These are phyloP conservation scores for Philopotamus ludificatus DNA, from an alignment of 1,140 invertebrate genomes.

Conservation along the genomic window DNA sequence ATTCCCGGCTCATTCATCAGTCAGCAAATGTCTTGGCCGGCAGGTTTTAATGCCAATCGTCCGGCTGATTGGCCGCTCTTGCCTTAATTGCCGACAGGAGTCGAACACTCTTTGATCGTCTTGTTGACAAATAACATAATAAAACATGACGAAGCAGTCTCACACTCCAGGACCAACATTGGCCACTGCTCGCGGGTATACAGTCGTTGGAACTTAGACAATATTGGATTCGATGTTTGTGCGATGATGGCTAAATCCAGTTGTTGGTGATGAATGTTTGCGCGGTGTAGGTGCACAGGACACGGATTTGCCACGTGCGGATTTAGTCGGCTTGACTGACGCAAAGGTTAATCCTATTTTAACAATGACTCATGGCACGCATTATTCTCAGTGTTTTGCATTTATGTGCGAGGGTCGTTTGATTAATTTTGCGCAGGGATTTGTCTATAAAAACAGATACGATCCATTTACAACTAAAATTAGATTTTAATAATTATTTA, in stretches of 20 bases:
- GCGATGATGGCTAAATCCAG: no score
- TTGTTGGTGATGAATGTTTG: not conserved
- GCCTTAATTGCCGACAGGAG: not conserved
- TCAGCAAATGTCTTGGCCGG: not conserved
- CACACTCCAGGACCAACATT: no score
- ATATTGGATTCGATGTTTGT: no score
- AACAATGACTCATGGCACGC: not conserved
- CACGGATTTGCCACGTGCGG: not conserved
- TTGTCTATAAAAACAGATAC: no score
- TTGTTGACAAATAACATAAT: slow-evolving; percentile 11
- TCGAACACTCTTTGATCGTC: not conserved
- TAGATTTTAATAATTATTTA: no score
- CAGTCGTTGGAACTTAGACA: no score
- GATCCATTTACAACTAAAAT: no score
- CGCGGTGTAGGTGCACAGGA: not conserved
- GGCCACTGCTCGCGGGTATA: no score
- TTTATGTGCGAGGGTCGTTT: not conserved
- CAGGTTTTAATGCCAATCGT: not conserved
- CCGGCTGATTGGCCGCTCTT: slow-evolving; percentile 1
- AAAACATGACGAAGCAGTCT: slow-evolving; percentile 1
- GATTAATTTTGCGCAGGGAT: no score
- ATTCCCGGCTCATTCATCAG: not conserved
- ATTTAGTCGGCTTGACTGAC: not conserved
- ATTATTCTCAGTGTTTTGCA: not conserved
- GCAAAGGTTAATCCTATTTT: not conserved